phyloP scores from a whole-genome alignment of 1,140 invertebrate species.

The Stegodyphus dumicola region DNA sequence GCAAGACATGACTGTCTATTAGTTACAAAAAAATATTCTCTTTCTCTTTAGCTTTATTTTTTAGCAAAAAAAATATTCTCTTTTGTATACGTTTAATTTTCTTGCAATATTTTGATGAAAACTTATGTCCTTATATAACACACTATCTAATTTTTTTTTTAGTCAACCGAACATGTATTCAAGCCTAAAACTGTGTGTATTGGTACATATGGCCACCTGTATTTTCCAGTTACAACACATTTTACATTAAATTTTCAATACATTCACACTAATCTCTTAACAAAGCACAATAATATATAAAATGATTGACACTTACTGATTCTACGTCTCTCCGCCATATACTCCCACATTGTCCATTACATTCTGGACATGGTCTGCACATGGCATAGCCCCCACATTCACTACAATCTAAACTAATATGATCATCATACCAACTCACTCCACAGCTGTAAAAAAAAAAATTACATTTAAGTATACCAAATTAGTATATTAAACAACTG shows the following conservation, averaged over 20 bases:
- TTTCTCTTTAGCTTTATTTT: too few species aligned
- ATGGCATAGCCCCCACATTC: slow-evolving; percentile 87
- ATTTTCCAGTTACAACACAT: background rate
- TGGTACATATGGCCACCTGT: too few species aligned
- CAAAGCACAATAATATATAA: background rate
- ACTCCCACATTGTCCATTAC: slow-evolving; percentile 80
- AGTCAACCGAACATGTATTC: too few species aligned
- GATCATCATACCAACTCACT: slow-evolving; percentile 83
- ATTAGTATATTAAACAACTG: too few species aligned
- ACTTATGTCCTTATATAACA: background rate
- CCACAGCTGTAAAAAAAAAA: slow-evolving; percentile 74
- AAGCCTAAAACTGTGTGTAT: too few species aligned
- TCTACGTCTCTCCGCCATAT: slow-evolving; percentile 82
- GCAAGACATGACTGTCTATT: too few species aligned
- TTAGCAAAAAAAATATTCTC: too few species aligned
- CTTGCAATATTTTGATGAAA: too few species aligned
- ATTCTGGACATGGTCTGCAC: slow-evolving; percentile 80
- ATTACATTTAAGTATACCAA: background rate
- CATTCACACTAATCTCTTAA: background rate
- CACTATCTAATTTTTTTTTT: background rate
- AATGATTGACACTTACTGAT: slow-evolving; percentile 67
- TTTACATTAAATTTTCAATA: background rate
- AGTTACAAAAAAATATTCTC: too few species aligned
- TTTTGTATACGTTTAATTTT: too few species aligned
- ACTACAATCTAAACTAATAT: slow-evolving; percentile 81